Evolutionary conservation across 2,888 invertebrate species (phyloP).

Genomic region (Epistrophella euchroma): DNA sequence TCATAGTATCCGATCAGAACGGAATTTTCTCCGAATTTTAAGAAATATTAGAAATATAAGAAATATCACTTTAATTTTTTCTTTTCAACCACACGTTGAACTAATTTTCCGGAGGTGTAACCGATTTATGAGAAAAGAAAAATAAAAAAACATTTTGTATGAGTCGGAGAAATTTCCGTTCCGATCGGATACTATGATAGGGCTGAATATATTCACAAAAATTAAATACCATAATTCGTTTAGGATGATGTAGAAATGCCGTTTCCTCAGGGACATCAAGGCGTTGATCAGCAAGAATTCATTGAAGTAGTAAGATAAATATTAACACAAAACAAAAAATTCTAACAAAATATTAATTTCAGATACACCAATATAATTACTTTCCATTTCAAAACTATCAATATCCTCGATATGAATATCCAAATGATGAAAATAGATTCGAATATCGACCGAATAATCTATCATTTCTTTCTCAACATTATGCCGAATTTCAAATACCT

Average conservation of each 20-base stretch:
- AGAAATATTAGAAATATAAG: too few species aligned
- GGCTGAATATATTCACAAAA: too few species aligned
- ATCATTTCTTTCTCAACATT: background rate
- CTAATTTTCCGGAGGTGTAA: too few species aligned
- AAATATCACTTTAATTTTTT: too few species aligned
- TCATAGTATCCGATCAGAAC: too few species aligned
- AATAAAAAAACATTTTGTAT: too few species aligned
- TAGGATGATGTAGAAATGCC: background rate
- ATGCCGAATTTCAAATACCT: constrained; percentile 2
- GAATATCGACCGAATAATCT: background rate
- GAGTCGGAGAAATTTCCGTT: too few species aligned
- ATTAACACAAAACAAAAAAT: background rate
- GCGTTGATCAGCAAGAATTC: background rate
- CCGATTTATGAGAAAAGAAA: too few species aligned
- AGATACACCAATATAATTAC: background rate
- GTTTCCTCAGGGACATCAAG: background rate
- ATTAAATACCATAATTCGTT: too few species aligned
- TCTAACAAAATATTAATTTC: background rate
- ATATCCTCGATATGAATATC: background rate
- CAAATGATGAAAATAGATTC: background rate
- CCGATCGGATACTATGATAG: too few species aligned
- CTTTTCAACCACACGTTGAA: too few species aligned
- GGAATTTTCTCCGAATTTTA: too few species aligned
- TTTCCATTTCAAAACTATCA: background rate
- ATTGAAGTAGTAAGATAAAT: background rate